Percentiles rank a stretch among this genome's conserved stretches.
phyloP scores from a whole-genome alignment of 2,797 vertebrate species.

The Melanogrammus aeglefinus region DNA sequence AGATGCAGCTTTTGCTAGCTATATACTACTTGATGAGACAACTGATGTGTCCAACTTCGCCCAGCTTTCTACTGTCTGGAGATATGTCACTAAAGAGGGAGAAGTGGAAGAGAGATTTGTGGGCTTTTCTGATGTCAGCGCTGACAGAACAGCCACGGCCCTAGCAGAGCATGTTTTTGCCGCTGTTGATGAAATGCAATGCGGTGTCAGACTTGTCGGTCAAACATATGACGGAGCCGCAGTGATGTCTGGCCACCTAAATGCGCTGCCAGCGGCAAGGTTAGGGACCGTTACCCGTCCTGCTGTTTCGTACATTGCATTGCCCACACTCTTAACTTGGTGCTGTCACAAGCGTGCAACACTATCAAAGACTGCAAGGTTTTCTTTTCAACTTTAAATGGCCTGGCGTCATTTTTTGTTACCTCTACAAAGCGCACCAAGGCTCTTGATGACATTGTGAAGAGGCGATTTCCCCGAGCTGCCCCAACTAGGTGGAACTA shows the following conservation, averaged over 20 bases:
- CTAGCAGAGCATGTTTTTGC: conserved; percentile 1
- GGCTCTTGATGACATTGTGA: background rate
- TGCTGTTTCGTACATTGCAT: no score
- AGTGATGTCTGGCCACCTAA: background rate
- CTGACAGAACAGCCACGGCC: no score
- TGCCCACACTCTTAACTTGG: no score
- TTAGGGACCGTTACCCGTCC: background rate
- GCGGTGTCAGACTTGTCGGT: background rate
- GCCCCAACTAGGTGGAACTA: background rate
- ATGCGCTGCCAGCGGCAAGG: background rate
- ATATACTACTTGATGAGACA: conserved; percentile 1
- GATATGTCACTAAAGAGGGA: conserved; percentile 2
- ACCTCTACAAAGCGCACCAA: background rate
- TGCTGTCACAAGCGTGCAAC: background rate
- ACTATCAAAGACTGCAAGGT: background rate
- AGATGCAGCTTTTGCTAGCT: background rate
- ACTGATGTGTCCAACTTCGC: conserved; percentile 2
- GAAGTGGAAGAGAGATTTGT: background rate
- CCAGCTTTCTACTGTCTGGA: background rate
- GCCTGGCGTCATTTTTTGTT: background rate
- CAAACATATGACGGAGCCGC: background rate
- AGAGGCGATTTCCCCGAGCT: background rate
- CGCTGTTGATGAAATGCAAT: background rate
- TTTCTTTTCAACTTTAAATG: conserved; percentile 1
- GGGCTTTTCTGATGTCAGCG: background rate